Evolutionary conservation across 92 coral and sea anemone genomes (phyloP), one percentile per base, ranked within the genome.

Genomic region (Phenganax stokvisi): DNA sequence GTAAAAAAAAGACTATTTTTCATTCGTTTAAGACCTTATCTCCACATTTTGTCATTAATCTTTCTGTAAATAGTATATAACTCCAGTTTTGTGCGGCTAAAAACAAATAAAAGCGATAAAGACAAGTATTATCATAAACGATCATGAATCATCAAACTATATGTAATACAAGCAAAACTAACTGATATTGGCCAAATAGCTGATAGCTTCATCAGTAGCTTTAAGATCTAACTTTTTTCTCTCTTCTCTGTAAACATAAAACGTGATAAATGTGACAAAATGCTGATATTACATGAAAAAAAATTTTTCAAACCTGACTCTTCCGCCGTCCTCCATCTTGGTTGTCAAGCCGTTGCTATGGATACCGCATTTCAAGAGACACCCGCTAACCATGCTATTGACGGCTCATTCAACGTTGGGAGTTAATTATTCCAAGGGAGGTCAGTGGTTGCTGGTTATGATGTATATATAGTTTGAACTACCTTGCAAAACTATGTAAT

Each of bases 171-270:
- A n/a, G 54, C 17, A 11, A 72, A n/a, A 73, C 92, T 85, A 81
- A 92, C 97, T 90, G 57, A 92, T 72, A 68, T 71, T 88, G 47
- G 91, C 72, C 16, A 92, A 92, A 75, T 85, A 92, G 61, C 75
- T 81, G 17, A 92, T 72, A 70, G 97, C 97, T 84, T 90, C 85
- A 11, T 87, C 87, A 69, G 80, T 90, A 52, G 97, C 96, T 82
- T 37, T 79, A 47, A 20, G 51, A 13, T 79, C 83, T 11, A 79
- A 64, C 27, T 79, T 10, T 28, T 79, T 37, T 29, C 83, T 79
- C 65, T 79, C 83, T 25, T 79, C 62, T 52, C 83, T 79, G 63
- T 3, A 68, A 68, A 27, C 28, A 10, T 20, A 20, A 30, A 7
- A 47, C 16, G 74, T 13, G 37, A 47, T 79, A 79, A 12, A 79